phyloP scores from a whole-genome alignment of 2,113 vertebrate genomes.

The Brachirus orientalis region DNA sequence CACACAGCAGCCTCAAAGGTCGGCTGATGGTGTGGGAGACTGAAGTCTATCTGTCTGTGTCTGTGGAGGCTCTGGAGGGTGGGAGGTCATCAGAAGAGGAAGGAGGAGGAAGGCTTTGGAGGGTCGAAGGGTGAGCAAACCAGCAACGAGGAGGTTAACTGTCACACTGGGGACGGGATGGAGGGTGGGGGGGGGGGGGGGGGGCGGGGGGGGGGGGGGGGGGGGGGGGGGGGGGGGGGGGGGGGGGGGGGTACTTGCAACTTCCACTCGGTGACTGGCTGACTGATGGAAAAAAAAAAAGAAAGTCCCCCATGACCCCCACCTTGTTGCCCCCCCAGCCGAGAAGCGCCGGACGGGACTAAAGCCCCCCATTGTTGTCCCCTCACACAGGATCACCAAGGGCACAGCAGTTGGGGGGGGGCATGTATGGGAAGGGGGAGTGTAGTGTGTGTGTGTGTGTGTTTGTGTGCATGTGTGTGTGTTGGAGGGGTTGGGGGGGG shows the following conservation, averaged over 20 bases:
- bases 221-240: not conserved
- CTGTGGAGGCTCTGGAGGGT: slow-evolving; percentile 17
- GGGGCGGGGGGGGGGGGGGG: not conserved
- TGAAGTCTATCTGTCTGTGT: slow-evolving; percentile 46
- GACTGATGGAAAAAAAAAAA: slow-evolving; percentile 55
- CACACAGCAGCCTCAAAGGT: slow-evolving; percentile 58
- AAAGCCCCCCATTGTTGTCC: slow-evolving; percentile 92
- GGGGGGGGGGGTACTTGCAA: slow-evolving; percentile 10
- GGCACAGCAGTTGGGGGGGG: slow-evolving; percentile 82
- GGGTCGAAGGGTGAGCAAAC: slow-evolving; percentile 63
- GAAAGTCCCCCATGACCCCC: slow-evolving; percentile 64
- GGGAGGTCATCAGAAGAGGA: slow-evolving; percentile 38
- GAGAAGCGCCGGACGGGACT: slow-evolving; percentile 79
- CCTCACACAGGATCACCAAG: slow-evolving; percentile 87
- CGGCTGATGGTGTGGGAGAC: slow-evolving; percentile 53
- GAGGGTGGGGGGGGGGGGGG: not conserved
- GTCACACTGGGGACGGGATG: slow-evolving; percentile 27
- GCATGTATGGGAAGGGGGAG: slow-evolving; percentile 14
- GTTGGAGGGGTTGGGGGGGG: not conserved
- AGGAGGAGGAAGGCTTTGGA: slow-evolving; percentile 34
- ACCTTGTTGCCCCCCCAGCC: slow-evolving; percentile 68
- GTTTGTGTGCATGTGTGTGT: too few species aligned
- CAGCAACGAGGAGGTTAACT: slow-evolving; percentile 68
- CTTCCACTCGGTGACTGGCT: slow-evolving; percentile 56
- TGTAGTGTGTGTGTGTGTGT: slow-evolving; percentile 23